These are phyloP conservation scores for Thripadectes ignobilis DNA, from an alignment of 2,797 vertebrate species.

Conservation along the genomic window DNA sequence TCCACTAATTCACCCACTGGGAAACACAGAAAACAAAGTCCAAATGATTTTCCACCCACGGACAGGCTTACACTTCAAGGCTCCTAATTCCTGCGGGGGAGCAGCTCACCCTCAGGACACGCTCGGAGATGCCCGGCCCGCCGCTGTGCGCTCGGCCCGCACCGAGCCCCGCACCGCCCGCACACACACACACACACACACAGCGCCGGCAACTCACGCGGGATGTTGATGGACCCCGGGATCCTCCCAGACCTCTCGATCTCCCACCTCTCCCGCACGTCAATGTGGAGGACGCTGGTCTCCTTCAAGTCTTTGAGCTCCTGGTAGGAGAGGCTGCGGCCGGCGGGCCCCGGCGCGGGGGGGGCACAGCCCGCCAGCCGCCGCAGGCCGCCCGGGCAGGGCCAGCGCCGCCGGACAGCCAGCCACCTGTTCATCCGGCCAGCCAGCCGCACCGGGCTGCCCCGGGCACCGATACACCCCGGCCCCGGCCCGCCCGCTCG, in stretches of 20 bases:
- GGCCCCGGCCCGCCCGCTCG: no score
- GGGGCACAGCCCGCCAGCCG: background rate
- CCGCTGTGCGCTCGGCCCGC: background rate
- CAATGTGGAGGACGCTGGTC: conserved; percentile 76
- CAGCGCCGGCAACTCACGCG: conserved; percentile 74
- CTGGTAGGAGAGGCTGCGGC: conserved; percentile 74
- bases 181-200: accelerated
- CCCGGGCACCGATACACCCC: no score
- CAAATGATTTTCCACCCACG: background rate
- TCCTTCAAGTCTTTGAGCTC: conserved; percentile 86
- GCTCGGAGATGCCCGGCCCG: background rate
- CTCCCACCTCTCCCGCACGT: conserved; percentile 93
- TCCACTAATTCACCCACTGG: conserved; percentile 86
- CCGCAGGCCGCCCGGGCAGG: no score
- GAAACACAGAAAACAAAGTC: background rate
- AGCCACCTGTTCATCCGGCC: no score
- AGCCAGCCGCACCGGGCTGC: background rate
- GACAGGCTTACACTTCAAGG: background rate
- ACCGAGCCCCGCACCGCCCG: accelerated
- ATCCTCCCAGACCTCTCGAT: conserved; percentile 85
- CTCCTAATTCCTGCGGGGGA: background rate
- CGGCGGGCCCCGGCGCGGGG: background rate
- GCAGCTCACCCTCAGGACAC: background rate
- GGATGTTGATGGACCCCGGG: conserved; percentile 87
- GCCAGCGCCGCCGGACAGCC: background rate